Conservation (phyloP, 2,113 vertebrate species). For the Laticauda laticaudata region DNA sequence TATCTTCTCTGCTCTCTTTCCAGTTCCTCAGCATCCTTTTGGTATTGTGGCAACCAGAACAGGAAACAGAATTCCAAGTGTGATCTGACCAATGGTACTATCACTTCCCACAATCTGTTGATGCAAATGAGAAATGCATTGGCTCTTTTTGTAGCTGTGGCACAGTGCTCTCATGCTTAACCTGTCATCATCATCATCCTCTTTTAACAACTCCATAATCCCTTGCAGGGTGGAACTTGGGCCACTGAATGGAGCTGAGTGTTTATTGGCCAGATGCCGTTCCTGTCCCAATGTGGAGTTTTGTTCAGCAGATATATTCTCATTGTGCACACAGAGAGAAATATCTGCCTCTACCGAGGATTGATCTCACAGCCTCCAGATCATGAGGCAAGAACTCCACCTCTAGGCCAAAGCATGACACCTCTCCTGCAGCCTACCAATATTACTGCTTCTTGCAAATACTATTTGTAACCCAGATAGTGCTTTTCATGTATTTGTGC, state of each 20-base stretch:
- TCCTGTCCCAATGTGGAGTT: no score
- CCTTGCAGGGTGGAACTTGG: no score
- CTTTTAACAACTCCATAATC: no score
- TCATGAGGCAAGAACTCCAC: no score
- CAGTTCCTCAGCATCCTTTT: not conserved
- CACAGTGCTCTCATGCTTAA: not conserved
- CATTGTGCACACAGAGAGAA: no score
- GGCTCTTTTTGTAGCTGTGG: not conserved
- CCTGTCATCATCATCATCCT: no score
- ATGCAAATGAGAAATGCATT: not conserved
- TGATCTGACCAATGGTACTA: not conserved
- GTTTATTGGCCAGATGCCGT: no score
- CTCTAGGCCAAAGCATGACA: no score
- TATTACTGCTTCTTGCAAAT: not conserved
- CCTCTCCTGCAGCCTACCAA: not conserved
- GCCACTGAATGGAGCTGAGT: no score
- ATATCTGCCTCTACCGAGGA: no score
- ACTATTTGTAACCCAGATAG: not conserved
- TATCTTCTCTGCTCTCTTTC: not conserved
- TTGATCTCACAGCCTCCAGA: no score
- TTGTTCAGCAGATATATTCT: no score
- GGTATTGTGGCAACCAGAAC: not conserved
- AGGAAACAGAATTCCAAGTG: not conserved
- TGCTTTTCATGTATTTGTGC: not conserved
- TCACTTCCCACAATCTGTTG: not conserved